A percentile compares a stretch with the other conserved stretches of the same genome.
phyloP scores from a whole-genome alignment of 2,888 invertebrate species.

The Girardia tigrina region DNA sequence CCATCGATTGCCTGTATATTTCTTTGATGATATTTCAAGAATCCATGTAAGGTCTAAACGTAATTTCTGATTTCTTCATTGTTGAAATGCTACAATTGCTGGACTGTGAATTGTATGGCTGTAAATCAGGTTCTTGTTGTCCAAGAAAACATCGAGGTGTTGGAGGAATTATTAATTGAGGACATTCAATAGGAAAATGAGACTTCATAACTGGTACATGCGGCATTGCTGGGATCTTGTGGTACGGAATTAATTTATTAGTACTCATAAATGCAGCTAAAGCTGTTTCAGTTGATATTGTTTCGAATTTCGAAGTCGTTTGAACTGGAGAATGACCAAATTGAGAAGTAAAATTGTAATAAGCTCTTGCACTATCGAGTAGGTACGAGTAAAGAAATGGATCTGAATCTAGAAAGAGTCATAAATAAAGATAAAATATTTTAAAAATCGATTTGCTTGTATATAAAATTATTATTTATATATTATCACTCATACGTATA shows the following conservation, averaged over 20 bases:
- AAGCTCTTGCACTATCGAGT: slow-evolving; percentile 31
- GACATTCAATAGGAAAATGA: background rate
- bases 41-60: slow-evolving; percentile 1
- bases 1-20: too few relatives aligned
- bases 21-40: background rate
- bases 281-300: slow-evolving; percentile 16
- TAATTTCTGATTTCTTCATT: slow-evolving; percentile 5
- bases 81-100: background rate
- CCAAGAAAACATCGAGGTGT: background rate
- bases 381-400: slow-evolving; percentile 31
- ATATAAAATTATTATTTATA: background rate
- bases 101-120: background rate
- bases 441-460: background rate
- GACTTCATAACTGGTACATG: background rate
- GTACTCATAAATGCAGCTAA: slow-evolving; percentile 13
- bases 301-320: background rate
- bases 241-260: slow-evolving; percentile 1
- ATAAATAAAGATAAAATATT: background rate
- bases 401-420: slow-evolving; percentile 25
- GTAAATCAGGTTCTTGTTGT: background rate
- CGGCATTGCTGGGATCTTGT: background rate
- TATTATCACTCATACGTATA: background rate
- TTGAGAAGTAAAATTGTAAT: slow-evolving; percentile 25
- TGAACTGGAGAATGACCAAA: slow-evolving; percentile 16
- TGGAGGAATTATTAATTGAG: background rate